phyloP scores from a whole-genome alignment of 2,113 vertebrate genomes.

The Zosterops hypoxanthus region DNA sequence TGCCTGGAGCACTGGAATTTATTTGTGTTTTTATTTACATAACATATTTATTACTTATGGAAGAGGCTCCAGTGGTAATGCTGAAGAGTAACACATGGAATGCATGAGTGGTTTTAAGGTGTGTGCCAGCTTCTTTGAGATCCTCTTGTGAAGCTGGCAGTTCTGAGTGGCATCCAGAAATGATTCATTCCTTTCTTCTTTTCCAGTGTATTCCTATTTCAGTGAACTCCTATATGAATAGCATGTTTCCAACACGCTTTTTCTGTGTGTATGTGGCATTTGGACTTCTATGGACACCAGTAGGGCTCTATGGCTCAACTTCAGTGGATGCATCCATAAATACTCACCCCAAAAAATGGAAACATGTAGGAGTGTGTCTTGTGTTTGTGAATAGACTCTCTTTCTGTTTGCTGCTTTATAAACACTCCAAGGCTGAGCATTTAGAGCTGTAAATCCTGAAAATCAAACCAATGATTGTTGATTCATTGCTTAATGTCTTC shows the following conservation, averaged over 20 bases:
- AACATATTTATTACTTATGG: conserved; percentile 6
- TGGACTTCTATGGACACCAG: background rate
- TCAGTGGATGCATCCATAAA: background rate
- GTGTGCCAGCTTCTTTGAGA: background rate
- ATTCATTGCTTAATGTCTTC: background rate
- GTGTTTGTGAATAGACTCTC: background rate
- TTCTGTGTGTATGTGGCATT: background rate
- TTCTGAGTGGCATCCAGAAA: background rate
- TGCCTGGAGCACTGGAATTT: conserved; percentile 27
- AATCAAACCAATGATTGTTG: background rate
- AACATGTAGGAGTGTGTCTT: background rate
- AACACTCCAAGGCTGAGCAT: background rate
- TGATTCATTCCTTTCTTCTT: background rate
- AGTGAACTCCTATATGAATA: background rate
- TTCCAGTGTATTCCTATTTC: background rate
- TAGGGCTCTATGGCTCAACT: background rate
- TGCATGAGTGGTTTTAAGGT: background rate
- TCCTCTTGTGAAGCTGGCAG: background rate
- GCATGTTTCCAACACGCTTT: background rate
- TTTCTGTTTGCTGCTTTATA: background rate
- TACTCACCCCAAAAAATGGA: background rate
- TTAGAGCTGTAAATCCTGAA: background rate
- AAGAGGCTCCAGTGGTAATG: background rate
- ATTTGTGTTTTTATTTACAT: conserved; percentile 54
- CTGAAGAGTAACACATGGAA: background rate